Base-by-base conservation (phyloP, 2,113 vertebrate species). In the Archocentrus centrarchus region DNA sequence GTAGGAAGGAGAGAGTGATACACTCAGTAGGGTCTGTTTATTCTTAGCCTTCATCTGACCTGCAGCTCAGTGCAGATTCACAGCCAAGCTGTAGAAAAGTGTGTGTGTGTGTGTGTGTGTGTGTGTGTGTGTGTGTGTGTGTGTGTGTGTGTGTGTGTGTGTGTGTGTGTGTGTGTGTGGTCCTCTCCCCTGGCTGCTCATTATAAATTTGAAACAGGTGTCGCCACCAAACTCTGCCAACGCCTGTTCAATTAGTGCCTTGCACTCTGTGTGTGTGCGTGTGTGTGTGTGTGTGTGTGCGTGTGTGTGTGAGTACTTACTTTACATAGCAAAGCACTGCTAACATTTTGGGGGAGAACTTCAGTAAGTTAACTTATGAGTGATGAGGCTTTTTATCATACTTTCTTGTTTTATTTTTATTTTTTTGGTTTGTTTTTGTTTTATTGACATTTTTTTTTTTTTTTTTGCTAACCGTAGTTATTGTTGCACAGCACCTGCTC, bases 151-250 rank as follows among this genome's bases (percentile, higher is more conserved):
- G 77, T 75, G 66, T 63, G 30, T 77, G 32, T 80, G 32, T 76
- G 75, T 81, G 57, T 17, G 41, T 55, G 53, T 53, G 59, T 44
- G 50, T 78, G 88, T 85, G 84, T 86, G 87, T 55, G 89, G 86
- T 82, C 84, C 76, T 86, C 66, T 94, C 86, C 89, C 84, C 86
- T 83, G 86, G 77, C 85, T 90, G 81, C 79, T 91, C 86, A 89
- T 92, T 91, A 91, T 80, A 87, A 77, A 87, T 91, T 86, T 91
- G 84, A 90, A 93, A 92, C 91, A 93, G 89, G 91, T 93, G 92
- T 88, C 37, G 27, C 81, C 58, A 75, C 82, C 80, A 81, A 84
- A 81, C 83, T 87, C 85, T 81, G 90, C 83, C 55, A 22, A 84
- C 75, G 47, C 82, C 93, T 88, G 85, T 80, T 89, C 87, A 89